Evolutionary conservation across 2,888 invertebrate genomes (phyloP), one percentile per base, ranked within the genome.

Genomic region (Quadroppia sp.): DNA sequence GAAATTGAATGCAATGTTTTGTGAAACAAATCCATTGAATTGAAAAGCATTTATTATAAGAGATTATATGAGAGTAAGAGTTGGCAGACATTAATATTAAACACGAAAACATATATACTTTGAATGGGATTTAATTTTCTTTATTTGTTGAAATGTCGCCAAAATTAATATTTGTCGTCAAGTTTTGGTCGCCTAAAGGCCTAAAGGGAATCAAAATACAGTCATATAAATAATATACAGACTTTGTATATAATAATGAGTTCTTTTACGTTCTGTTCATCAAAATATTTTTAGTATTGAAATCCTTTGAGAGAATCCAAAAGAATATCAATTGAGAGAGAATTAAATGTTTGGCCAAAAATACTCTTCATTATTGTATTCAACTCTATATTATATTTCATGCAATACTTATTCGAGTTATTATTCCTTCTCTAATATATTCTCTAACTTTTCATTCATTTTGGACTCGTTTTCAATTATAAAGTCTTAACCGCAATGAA

Each of bases 131-230:
- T 28, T 59, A 59, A 59, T 59, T 30, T 59, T 28, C 59, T 23
- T 23, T 59, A 28, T 59, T 59, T 59, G 59, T 23, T 23, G 59
- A 59, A 28, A n/a, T 36, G 59, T 59, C 32, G 30, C 20, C 17
- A 50, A 50, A 59, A 59, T 59, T 59, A 28, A 59, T 59, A 59
- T 59, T 59, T 59, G 59, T 50, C 50, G 50, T 28, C 59, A 59
- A 59, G 28, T 59, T 15, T 59, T 59, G 3, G 59, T 25, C 4
- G 36, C 36, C 36, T 9, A 36, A 36, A 36, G 9, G 36, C 36
- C 36, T 9, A 36, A 36, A 36, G 36, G 36, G 36, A 36, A 36
- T 36, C 36, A 36, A 36, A 36, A 7, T 7, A 36, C 9, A 9
- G 4, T 4, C 9, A 36, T 36, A 36, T 7, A 36, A 36, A 9